Percentiles rank a stretch among this genome's conserved stretches.
Conservation (phyloP, 2,113 vertebrate genomes). For the Lasiurus borealis region DNA sequence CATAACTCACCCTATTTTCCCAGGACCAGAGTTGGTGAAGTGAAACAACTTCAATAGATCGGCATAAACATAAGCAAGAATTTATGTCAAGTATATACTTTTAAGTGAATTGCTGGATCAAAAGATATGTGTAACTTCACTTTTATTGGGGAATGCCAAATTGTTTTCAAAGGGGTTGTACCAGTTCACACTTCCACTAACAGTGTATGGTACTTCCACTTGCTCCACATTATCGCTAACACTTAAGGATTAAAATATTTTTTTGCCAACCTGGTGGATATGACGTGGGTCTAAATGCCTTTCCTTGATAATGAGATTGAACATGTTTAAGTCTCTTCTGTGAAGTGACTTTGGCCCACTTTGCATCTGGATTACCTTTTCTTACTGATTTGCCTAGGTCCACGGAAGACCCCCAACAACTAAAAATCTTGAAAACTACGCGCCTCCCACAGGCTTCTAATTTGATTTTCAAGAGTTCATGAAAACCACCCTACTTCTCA, state of each 20-base stretch:
- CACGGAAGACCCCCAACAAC: not conserved
- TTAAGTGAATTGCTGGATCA: slow-evolving; percentile 9
- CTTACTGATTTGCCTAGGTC: not conserved
- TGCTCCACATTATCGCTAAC: not conserved
- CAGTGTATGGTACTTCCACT: not conserved
- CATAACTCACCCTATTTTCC: not conserved
- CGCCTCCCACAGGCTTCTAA: not conserved
- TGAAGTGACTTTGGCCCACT: not conserved
- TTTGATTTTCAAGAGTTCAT: not conserved
- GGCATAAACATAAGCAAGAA: not conserved
- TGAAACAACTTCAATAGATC: not conserved
- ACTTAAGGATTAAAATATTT: not conserved
- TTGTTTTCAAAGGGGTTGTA: slow-evolving; percentile 14
- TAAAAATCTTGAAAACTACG: not conserved
- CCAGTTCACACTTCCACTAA: not conserved
- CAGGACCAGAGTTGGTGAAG: not conserved
- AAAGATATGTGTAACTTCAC: not conserved
- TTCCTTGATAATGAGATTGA: not conserved
- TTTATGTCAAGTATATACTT: not conserved
- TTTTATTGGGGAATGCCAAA: not conserved
- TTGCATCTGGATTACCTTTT: not conserved
- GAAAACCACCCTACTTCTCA: not conserved
- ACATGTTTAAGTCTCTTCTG: not conserved
- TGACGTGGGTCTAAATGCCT: not conserved
- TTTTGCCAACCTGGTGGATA: not conserved